Conservation (phyloP, 2,888 invertebrate genomes). For the Watsonalla cultraria region DNA sequence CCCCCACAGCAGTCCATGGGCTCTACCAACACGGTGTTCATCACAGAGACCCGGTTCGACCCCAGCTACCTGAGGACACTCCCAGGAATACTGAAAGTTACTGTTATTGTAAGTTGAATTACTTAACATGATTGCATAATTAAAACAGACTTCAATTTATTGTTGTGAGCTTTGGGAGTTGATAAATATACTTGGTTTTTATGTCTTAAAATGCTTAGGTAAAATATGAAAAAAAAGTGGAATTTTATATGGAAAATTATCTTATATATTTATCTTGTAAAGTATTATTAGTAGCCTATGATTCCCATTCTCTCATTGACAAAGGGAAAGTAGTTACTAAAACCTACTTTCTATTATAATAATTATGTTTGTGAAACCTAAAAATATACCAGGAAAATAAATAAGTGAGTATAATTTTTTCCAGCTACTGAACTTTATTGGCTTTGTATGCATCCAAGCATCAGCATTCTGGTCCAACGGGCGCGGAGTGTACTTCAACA, state of each 20-base stretch:
- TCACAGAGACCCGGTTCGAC: conserved; percentile 57
- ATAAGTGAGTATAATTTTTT: conserved; percentile 20
- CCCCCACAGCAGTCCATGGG: conserved; percentile 53
- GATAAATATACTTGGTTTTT: too few relatives aligned
- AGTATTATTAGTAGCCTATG: too few relatives aligned
- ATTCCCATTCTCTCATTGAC: background rate
- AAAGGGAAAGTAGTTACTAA: background rate
- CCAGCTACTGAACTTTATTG: conserved; percentile 84
- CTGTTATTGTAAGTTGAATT: conserved; percentile 50
- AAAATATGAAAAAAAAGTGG: too few relatives aligned
- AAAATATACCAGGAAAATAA: too few relatives aligned
- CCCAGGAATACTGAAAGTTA: conserved; percentile 52
- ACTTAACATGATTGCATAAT: too few relatives aligned
- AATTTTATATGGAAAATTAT: too few relatives aligned
- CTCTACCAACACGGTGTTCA: conserved; percentile 64
- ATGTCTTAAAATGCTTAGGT: too few relatives aligned
- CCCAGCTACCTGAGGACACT: conserved; percentile 51
- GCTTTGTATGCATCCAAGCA: conserved; percentile 88
- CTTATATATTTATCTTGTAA: too few relatives aligned
- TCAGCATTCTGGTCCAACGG: conserved; percentile 78
- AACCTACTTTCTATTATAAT: background rate
- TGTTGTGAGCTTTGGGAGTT: too few relatives aligned
- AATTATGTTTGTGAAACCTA: background rate
- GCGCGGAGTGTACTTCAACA: conserved; percentile 86
- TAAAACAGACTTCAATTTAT: too few relatives aligned